Conservation (phyloP, 64 coral and sea anemone species). For the Actinia equina region DNA sequence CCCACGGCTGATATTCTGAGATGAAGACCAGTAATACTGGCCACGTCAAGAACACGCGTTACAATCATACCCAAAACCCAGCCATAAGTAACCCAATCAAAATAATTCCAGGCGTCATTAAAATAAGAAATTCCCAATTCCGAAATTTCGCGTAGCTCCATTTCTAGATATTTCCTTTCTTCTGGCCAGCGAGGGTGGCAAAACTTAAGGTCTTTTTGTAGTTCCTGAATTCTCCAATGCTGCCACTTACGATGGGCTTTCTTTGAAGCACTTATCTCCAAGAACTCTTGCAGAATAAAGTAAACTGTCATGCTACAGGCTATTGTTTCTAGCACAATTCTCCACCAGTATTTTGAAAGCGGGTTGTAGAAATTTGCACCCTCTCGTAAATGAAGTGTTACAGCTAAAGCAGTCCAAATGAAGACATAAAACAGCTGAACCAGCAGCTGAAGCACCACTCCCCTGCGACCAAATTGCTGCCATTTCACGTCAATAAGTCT, state of each 20-base stretch:
- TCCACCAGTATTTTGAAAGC: slow-evolving; percentile 77
- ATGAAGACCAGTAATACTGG: slow-evolving; percentile 22
- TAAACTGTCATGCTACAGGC: slow-evolving; percentile 70
- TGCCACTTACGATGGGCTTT: slow-evolving; percentile 66
- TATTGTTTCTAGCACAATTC: slow-evolving; percentile 78
- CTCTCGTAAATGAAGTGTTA: slow-evolving; percentile 69
- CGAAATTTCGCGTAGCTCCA: slow-evolving; percentile 73
- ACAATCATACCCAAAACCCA: slow-evolving; percentile 75
- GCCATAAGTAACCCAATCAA: slow-evolving; percentile 95
- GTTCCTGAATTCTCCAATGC: slow-evolving; percentile 52
- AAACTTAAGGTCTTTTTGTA: slow-evolving; percentile 59
- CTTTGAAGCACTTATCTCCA: slow-evolving; percentile 71
- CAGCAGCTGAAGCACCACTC: slow-evolving; percentile 69
- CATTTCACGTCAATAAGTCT: slow-evolving; percentile 94
- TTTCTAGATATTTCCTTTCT: slow-evolving; percentile 91
- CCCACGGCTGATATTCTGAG: slow-evolving; percentile 82
- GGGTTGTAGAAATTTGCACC: slow-evolving; percentile 67
- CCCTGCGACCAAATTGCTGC: slow-evolving; percentile 77
- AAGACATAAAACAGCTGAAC: slow-evolving; percentile 78
- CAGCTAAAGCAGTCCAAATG: slow-evolving; percentile 75
- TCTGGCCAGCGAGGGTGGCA: slow-evolving; percentile 88
- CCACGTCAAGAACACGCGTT: slow-evolving; percentile 70
- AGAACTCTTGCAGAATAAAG: slow-evolving; percentile 83
- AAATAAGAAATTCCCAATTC: slow-evolving; percentile 95
- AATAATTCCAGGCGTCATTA: slow-evolving; percentile 96